Base-by-base conservation (phyloP, 2,113 vertebrate genomes). In the Bujurquina vittata region DNA sequence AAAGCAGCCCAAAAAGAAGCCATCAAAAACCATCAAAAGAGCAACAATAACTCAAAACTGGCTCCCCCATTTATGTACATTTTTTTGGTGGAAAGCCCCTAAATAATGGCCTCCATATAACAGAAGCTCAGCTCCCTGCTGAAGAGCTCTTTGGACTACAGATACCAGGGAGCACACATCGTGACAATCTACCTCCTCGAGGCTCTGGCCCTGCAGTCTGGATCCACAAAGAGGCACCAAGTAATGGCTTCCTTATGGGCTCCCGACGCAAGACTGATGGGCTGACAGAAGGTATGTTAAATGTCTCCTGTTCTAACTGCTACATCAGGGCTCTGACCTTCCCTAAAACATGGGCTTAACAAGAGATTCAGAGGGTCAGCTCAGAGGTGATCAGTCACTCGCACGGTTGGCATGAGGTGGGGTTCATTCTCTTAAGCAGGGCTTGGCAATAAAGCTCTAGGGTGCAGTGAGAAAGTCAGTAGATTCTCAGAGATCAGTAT, bases 281-380 rank as follows among this genome's bases (percentile, higher is more conserved):
- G 95, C 94, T 93, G 92, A 91, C 94, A 95, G 93, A 94, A 96
- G 97, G 97, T 99, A 97, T 97, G 97, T 94, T 94, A 97, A 94
- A 88, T 94, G 95, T 95, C 95, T 92, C 89, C 91, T 91, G 84
- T 90, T 93, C 91, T 91, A 93, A 95, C 94, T 93, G 91, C 94
- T 95, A 95, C 94, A 95, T 93, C 62, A 90, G 92, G 92, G 93
- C 92, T 92, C 77, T 93, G 93, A 94, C 94, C 95, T 93, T 87
- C 90, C 84, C 83, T 90, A 91, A 94, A 94, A 94, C 88, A 89
- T 88, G 93, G 90, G 87, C 93, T 95, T 95, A 95, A 95, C 92
- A 90, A 91, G 93, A 88, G 93, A 94, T 90, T 91, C 80, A 74
- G 89, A 83, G 91, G 94, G 95, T 95, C 95, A 95, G 92, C 63